Percentiles rank a stretch among this genome's conserved stretches.
Evolutionary conservation across 30 jellyfish, hydroid and myxozoan species (phyloP).

Genomic region (Pelagia noctiluca): DNA sequence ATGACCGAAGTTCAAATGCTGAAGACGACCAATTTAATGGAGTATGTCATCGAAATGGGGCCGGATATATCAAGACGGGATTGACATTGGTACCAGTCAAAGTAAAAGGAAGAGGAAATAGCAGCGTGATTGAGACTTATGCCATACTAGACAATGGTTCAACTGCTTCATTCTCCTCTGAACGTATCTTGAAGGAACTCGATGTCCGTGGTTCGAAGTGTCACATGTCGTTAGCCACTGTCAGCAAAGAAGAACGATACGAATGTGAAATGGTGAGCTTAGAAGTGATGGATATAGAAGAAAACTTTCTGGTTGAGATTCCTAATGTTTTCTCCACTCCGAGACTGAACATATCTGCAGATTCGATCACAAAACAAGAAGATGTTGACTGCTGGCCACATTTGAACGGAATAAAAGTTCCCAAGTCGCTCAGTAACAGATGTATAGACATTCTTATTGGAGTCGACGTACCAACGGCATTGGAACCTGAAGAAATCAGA

Average conservation of each 20-base stretch:
- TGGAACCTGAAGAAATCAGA: constrained; percentile 31
- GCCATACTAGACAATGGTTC: constrained; percentile 68
- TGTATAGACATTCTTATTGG: constrained; percentile 10
- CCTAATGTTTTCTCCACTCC: constrained; percentile 11
- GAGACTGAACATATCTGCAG: not conserved
- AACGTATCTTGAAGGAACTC: constrained; percentile 48
- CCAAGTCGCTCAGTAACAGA: not conserved
- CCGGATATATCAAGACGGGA: not conserved
- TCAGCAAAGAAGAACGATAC: constrained; percentile 3
- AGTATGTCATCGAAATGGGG: not conserved
- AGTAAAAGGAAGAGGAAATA: constrained; percentile 13
- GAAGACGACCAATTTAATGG: not conserved
- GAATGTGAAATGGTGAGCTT: not conserved
- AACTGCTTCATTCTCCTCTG: constrained; percentile 56
- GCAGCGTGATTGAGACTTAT: constrained; percentile 8
- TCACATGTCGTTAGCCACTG: constrained; percentile 52
- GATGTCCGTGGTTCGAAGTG: constrained; percentile 49
- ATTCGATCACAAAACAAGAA: not conserved
- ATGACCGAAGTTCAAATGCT: no score
- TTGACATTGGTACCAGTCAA: constrained; percentile 2
- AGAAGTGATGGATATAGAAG: constrained; percentile 8
- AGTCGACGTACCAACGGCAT: constrained; percentile 26
- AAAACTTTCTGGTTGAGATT: not conserved
- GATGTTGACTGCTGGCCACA: constrained; percentile 10
- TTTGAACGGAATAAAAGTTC: constrained; percentile 8